Percentiles rank a stretch among this genome's conserved stretches.
Evolutionary conservation across 1,140 invertebrate species (phyloP).

Genomic region (Magallana gigas): DNA sequence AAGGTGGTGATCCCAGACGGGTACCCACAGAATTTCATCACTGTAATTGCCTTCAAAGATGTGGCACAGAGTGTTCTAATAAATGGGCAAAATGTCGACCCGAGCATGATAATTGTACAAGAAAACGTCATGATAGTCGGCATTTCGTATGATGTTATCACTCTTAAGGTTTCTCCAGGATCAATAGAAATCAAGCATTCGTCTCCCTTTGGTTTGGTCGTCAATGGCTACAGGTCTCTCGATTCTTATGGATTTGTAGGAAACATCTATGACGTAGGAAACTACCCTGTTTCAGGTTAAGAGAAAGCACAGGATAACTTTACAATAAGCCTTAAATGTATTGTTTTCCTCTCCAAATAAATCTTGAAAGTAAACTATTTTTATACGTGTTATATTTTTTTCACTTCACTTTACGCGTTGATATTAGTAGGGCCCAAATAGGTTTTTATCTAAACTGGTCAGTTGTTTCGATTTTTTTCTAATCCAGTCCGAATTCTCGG

Average conservation of each 20-base stretch:
- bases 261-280: neutral
- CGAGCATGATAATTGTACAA: neutral
- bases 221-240: neutral
- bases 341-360: no score
- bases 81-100: neutral
- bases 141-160: neutral
- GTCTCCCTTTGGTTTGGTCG: neutral
- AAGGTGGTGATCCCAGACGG: neutral
- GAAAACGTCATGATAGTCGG: neutral
- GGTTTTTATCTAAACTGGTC: no score
- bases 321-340: no score
- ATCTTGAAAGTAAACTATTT: no score
- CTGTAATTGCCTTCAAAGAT: neutral
- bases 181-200: neutral
- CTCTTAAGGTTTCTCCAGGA: neutral
- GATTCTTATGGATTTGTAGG: neutral
- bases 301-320: no score
- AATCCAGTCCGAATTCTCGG: no score
- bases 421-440: no score
- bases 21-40: neutral
- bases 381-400: no score
- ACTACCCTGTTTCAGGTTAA: no score
- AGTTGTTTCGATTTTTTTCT: no score
- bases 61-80: neutral
- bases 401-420: no score